A percentile compares a stretch with the other conserved stretches of the same genome.
Evolutionary conservation across 2,888 invertebrate species (phyloP).

Genomic region (Caenorhabditis zanzibari): DNA sequence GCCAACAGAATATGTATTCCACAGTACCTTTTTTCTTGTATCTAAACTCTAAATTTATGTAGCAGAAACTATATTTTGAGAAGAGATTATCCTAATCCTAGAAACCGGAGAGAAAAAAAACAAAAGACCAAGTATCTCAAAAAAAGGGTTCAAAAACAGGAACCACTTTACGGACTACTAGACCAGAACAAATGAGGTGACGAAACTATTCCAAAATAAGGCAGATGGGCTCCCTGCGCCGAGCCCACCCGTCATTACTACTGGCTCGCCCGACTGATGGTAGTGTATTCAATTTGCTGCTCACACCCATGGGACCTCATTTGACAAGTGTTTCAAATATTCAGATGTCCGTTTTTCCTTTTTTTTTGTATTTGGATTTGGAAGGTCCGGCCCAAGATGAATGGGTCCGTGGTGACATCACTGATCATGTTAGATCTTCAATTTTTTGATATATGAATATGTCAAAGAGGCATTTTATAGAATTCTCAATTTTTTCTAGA

Average conservation of each 20-base stretch:
- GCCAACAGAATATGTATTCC: not conserved
- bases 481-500: no score
- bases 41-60: conserved; percentile 4
- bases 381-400: not conserved
- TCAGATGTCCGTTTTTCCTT: conserved; percentile 7
- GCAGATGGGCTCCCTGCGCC: not conserved
- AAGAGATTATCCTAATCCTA: not conserved
- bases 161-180: conserved; percentile 35
- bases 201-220: not conserved
- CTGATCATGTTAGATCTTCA: not conserved
- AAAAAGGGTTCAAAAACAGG: conserved; percentile 27
- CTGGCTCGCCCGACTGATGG: conserved; percentile 27
- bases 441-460: conserved; percentile 2
- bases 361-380: conserved; percentile 14
- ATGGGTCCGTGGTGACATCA: conserved; percentile 18
- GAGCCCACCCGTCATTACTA: conserved; percentile 42
- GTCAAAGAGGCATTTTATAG: no score
- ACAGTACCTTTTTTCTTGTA: not conserved
- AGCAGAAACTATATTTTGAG: not conserved
- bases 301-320: conserved; percentile 63
- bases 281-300: conserved; percentile 52
- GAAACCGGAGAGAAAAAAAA: conserved; percentile 12
- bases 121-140: not conserved
- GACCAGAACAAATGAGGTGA: conserved; percentile 32
- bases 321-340: conserved; percentile 63